Evolutionary conservation across 2,113 vertebrate genomes (phyloP).

Genomic region (Galeopterus variegatus): DNA sequence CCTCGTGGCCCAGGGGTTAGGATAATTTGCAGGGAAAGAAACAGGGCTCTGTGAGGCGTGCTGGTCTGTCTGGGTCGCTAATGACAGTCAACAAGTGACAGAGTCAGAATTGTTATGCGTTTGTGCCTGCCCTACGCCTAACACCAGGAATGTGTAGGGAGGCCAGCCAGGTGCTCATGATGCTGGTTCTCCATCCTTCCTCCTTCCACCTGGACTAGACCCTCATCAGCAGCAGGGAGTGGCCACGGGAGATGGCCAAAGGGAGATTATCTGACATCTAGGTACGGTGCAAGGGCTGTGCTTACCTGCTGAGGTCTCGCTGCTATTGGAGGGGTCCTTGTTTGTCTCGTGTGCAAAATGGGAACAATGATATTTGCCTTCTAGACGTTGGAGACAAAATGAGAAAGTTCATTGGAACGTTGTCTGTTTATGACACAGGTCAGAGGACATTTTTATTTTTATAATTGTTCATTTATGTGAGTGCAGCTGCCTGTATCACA

Average conservation of each 20-base stretch:
- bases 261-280: no score
- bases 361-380: not conserved
- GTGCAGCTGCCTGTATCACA: no score
- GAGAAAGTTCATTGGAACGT: not conserved
- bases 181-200: rapidly evolving
- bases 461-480: not conserved
- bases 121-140: rapidly evolving
- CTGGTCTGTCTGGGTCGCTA: rapidly evolving
- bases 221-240: rapidly evolving
- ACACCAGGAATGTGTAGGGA: not conserved
- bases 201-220: rapidly evolving
- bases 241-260: not conserved
- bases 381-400: not conserved
- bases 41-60: rapidly evolving
- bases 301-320: no score
- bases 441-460: not conserved
- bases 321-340: not conserved
- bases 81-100: rapidly evolving
- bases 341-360: not conserved
- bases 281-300: rapidly evolving
- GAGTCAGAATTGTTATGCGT: not conserved
- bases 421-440: not conserved
- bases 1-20: no score
- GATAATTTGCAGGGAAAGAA: not conserved
- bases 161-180: no score